phyloP scores from a whole-genome alignment of 1,140 invertebrate genomes.

The Temnothorax nylanderi region DNA sequence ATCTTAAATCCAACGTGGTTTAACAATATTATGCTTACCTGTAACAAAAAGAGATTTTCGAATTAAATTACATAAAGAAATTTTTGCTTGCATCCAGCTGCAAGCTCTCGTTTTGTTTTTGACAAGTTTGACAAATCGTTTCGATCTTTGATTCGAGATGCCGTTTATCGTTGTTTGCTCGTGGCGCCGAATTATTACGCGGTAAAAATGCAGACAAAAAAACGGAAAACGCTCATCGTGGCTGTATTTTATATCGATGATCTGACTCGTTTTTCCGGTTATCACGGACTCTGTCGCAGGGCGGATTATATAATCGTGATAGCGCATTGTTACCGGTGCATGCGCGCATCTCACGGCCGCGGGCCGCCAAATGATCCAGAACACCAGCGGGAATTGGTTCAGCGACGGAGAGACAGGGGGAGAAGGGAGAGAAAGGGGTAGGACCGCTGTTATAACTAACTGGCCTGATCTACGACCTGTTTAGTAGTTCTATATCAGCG shows the following conservation, averaged over 20 bases:
- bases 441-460: slow-evolving; percentile 81
- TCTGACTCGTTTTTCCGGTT: slow-evolving; percentile 60
- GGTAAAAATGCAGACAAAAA: slow-evolving; percentile 26
- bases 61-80: slow-evolving; percentile 5
- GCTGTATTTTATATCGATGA: slow-evolving; percentile 5
- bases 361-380: slow-evolving; percentile 85
- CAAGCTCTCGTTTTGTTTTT: not conserved
- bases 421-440: slow-evolving; percentile 58
- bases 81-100: not conserved
- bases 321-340: slow-evolving; percentile 76
- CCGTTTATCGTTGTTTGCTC: not conserved
- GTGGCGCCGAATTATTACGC: slow-evolving; percentile 13
- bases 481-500: slow-evolving; percentile 86
- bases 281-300: slow-evolving; percentile 65
- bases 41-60: slow-evolving; percentile 70
- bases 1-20: slow-evolving; percentile 82
- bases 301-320: slow-evolving; percentile 77
- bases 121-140: not conserved
- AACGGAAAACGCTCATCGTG: not conserved
- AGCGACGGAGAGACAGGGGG: slow-evolving; percentile 39
- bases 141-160: not conserved
- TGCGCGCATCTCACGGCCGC: slow-evolving; percentile 83
- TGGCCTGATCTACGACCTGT: slow-evolving; percentile 85
- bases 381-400: slow-evolving; percentile 84
- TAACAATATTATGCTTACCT: slow-evolving; percentile 86